These are phyloP conservation scores for Mormyrus lacerda DNA, from an alignment of 2,113 vertebrate genomes.

Conservation along the genomic window DNA sequence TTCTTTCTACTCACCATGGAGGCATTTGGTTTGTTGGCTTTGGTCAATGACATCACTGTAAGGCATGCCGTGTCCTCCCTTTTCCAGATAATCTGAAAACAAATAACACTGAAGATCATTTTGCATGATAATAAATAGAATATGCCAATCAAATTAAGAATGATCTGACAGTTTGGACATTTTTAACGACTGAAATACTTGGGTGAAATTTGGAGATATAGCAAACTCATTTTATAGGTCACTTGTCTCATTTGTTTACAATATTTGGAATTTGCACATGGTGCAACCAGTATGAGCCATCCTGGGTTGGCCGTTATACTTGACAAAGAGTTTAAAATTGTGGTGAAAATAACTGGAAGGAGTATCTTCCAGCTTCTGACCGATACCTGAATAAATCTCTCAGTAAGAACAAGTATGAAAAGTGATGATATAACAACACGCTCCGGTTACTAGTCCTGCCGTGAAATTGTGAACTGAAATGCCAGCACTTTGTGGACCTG, in stretches of 20 bases:
- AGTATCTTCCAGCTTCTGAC: background rate
- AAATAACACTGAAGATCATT: conserved; percentile 38
- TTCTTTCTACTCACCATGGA: conserved; percentile 19
- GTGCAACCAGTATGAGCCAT: background rate
- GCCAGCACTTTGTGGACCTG: background rate
- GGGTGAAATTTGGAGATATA: conserved; percentile 26
- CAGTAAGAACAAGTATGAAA: background rate
- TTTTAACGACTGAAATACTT: conserved; percentile 34
- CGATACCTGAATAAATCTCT: background rate
- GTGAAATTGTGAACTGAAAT: background rate
- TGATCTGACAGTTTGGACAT: conserved; percentile 41
- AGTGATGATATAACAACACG: background rate
- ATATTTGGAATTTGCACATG: conserved; percentile 22
- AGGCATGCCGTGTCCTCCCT: conserved; percentile 22
- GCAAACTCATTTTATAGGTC: conserved; percentile 49
- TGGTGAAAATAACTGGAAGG: background rate
- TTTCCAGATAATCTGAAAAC: conserved; percentile 51
- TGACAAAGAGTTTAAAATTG: background rate
- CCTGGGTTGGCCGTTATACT: conserved; percentile 18
- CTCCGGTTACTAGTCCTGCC: background rate
- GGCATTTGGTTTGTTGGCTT: conserved; percentile 34
- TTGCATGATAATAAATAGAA: conserved; percentile 61
- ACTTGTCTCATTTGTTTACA: conserved; percentile 42
- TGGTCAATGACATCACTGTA: conserved; percentile 45
- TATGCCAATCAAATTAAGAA: conserved; percentile 59